These are phyloP conservation scores for Delphinapterus leucas DNA, from an alignment of 2,113 vertebrate species.

Conservation along the genomic window DNA sequence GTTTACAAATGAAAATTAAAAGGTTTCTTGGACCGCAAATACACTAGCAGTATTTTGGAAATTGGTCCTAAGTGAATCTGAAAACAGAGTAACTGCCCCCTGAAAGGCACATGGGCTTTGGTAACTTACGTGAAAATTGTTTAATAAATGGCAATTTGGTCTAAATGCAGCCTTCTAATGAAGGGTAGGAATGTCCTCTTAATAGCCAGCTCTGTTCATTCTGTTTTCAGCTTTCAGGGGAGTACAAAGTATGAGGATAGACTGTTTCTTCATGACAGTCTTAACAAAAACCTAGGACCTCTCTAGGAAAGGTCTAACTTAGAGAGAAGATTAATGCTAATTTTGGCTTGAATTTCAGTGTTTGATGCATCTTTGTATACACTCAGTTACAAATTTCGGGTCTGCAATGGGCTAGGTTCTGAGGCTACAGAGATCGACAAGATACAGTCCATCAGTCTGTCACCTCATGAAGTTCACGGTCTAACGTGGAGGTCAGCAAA, in stretches of 20 bases:
- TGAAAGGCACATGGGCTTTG: conserved; percentile 54
- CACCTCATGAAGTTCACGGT: neutral
- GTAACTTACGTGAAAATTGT: conserved; percentile 68
- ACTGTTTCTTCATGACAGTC: neutral
- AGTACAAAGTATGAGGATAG: neutral
- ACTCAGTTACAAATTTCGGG: neutral
- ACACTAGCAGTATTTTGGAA: conserved; percentile 42
- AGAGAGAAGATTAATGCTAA: neutral
- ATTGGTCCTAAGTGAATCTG: conserved; percentile 60
- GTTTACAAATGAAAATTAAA: conserved; percentile 72
- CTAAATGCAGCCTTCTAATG: conserved; percentile 57
- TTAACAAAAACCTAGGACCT: neutral
- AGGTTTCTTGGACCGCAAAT: conserved; percentile 61
- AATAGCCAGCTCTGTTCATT: conserved; percentile 50
- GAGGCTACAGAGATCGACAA: neutral
- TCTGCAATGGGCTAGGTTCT: neutral
- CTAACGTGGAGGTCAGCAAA: neutral
- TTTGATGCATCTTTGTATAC: neutral
- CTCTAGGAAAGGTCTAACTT: neutral
- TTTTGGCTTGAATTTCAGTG: conserved; percentile 2
- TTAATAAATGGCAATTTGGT: conserved; percentile 67
- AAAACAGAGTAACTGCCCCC: conserved; percentile 50
- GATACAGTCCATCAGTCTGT: neutral
- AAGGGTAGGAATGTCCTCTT: conserved; percentile 51
- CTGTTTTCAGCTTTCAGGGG: conserved; percentile 41